A percentile compares a stretch with the other conserved stretches of the same genome.
These are phyloP conservation scores for Myotis myotis DNA, from an alignment of 2,797 vertebrate species.

Conservation along the genomic window DNA sequence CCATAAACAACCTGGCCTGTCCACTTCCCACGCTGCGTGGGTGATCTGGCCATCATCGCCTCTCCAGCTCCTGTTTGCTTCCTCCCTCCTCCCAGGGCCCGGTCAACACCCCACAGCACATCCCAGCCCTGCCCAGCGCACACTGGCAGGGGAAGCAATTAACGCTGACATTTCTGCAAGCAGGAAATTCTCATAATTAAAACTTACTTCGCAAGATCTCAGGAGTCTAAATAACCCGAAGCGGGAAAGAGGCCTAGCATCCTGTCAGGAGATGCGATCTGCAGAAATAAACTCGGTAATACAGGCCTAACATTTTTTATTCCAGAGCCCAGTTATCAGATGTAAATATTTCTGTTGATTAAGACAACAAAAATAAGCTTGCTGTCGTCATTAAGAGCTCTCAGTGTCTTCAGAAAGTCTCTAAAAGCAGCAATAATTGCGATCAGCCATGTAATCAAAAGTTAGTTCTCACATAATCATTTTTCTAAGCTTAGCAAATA, in stretches of 20 bases:
- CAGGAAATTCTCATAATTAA: constrained; percentile 68
- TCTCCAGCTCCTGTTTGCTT: neutral
- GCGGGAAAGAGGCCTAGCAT: neutral
- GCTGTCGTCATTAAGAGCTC: constrained; percentile 1
- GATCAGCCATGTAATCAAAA: neutral
- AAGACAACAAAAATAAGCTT: constrained; percentile 39
- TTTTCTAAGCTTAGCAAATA: neutral
- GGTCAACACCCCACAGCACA: neutral
- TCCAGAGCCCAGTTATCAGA: constrained; percentile 42
- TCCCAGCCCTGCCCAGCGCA: neutral
- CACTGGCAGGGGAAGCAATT: constrained; percentile 53
- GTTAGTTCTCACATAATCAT: neutral
- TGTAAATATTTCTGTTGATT: constrained; percentile 58
- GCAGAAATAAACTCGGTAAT: neutral
- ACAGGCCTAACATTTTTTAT: constrained; percentile 1
- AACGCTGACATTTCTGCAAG: constrained; percentile 53
- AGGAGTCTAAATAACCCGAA: constrained; percentile 48
- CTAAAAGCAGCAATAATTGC: constrained; percentile 3
- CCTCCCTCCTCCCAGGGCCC: neutral
- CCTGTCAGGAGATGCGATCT: constrained; percentile 6
- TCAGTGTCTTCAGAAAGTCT: constrained; percentile 28
- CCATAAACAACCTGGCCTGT: neutral
- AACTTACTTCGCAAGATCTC: constrained; percentile 56
- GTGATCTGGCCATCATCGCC: neutral
- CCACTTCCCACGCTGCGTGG: neutral